phyloP scores from a whole-genome alignment of 2,888 invertebrate species.

The Apoderus coryli region DNA sequence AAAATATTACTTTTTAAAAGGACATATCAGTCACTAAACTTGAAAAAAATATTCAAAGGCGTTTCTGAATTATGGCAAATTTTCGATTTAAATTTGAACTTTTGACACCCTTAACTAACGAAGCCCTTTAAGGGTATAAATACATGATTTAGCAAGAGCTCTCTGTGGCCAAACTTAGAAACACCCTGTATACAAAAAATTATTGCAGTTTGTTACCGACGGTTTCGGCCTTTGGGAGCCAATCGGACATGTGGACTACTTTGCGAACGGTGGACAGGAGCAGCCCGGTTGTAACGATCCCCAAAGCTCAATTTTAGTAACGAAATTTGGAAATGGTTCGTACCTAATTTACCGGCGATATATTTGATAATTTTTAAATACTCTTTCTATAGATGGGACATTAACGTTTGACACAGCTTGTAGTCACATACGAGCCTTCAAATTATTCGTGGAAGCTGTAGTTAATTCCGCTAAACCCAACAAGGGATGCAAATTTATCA shows the following conservation, averaged over 20 bases:
- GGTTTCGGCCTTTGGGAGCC: slow-evolving; percentile 45
- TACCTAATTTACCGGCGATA: no score
- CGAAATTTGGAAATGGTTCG: slow-evolving; percentile 41
- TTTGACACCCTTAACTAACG: no score
- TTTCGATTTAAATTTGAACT: no score
- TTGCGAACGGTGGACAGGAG: slow-evolving; percentile 44
- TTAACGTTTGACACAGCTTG: slow-evolving; percentile 36
- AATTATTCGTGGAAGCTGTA: slow-evolving; percentile 38
- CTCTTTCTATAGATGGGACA: slow-evolving; percentile 21
- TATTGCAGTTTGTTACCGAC: slow-evolving; percentile 37
- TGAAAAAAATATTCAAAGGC: no score
- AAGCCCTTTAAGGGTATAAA: no score
- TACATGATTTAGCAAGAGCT: no score
- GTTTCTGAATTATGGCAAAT: no score
- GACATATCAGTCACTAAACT: no score
- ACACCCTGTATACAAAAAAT: no score
- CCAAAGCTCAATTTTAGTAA: slow-evolving; percentile 40
- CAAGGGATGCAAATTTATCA: slow-evolving; percentile 28
- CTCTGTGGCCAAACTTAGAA: no score
- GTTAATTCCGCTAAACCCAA: slow-evolving; percentile 23
- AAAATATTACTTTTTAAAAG: no score
- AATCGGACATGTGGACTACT: slow-evolving; percentile 45
- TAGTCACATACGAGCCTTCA: slow-evolving; percentile 42
- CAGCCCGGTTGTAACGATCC: slow-evolving; percentile 44
- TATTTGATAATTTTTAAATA: slow-evolving; percentile 3